A percentile compares a stretch with the other conserved stretches of the same genome.
Evolutionary conservation across 2,888 invertebrate species (phyloP).

Genomic region (Cepaea hortensis): DNA sequence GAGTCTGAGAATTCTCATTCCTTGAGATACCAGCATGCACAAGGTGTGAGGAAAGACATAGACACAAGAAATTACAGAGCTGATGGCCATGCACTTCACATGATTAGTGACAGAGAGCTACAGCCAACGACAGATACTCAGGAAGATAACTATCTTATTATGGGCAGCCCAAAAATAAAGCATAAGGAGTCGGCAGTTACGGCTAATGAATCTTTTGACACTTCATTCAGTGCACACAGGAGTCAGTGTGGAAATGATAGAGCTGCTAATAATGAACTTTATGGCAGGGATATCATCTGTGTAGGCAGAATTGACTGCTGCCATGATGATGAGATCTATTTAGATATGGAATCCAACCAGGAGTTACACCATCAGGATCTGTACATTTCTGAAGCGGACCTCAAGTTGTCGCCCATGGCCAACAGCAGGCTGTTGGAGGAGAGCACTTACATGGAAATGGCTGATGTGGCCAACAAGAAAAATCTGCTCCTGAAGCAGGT

Average conservation of each 20-base stretch:
- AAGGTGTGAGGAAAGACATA: neutral
- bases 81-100: constrained; percentile 43
- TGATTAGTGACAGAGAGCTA: neutral
- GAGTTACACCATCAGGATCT: constrained; percentile 13
- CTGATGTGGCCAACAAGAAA: constrained; percentile 56
- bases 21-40: neutral
- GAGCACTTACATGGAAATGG: constrained; percentile 70
- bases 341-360: constrained; percentile 40
- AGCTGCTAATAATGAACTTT: constrained; percentile 58
- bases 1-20: neutral
- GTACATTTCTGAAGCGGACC: constrained; percentile 50
- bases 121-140: constrained; percentile 25
- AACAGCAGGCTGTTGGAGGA: constrained; percentile 53
- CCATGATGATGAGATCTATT: constrained; percentile 48
- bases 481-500: constrained; percentile 57
- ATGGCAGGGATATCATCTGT: constrained; percentile 59
- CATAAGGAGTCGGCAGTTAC: constrained; percentile 53
- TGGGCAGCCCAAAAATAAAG: constrained; percentile 52
- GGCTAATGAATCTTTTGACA: constrained; percentile 41
- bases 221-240: neutral
- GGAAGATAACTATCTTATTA: constrained; percentile 53
- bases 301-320: constrained; percentile 12
- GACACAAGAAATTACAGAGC: constrained; percentile 30
- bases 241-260: constrained; percentile 16
- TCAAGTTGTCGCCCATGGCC: constrained; percentile 45